Conservation (phyloP, 92 coral and sea anemone species). For the Heliopora coerulea region DNA sequence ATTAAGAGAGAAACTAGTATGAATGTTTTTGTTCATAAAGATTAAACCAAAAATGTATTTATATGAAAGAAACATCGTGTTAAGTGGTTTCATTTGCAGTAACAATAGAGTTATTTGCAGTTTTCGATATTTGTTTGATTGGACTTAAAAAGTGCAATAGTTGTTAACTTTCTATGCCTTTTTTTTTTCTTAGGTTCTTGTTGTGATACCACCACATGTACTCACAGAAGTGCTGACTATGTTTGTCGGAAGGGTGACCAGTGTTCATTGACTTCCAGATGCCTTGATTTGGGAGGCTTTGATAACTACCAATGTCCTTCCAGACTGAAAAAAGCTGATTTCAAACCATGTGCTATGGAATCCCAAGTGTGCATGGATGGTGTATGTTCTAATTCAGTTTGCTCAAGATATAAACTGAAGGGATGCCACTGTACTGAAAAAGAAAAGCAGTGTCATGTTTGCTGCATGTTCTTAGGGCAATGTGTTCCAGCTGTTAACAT, state of each 20-base stretch:
- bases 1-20: too few relatives aligned
- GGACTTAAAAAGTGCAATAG: too few relatives aligned
- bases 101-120: too few relatives aligned
- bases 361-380: conserved; percentile 74
- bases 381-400: conserved; percentile 75
- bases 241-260: conserved; percentile 63
- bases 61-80: too few relatives aligned
- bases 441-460: conserved; percentile 75
- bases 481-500: conserved; percentile 28
- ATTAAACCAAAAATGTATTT: too few relatives aligned
- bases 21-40: too few relatives aligned
- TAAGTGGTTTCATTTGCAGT: too few relatives aligned
- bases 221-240: conserved; percentile 26
- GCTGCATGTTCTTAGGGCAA: conserved; percentile 59
- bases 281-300: conserved; percentile 55
- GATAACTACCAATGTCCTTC: conserved; percentile 55
- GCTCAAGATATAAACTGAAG: conserved; percentile 59
- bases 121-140: too few relatives aligned
- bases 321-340: conserved; percentile 42
- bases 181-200: conserved; percentile 12
- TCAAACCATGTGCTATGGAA: conserved; percentile 61
- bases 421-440: conserved; percentile 80
- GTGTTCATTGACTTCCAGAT: conserved; percentile 62
- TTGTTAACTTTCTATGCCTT: background rate
- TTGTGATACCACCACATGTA: conserved; percentile 37